A percentile compares a stretch with the other conserved stretches of the same genome.
These are phyloP conservation scores for Hirtodrosophila alboralis DNA, from an alignment of 2,888 invertebrate species.

Conservation along the genomic window DNA sequence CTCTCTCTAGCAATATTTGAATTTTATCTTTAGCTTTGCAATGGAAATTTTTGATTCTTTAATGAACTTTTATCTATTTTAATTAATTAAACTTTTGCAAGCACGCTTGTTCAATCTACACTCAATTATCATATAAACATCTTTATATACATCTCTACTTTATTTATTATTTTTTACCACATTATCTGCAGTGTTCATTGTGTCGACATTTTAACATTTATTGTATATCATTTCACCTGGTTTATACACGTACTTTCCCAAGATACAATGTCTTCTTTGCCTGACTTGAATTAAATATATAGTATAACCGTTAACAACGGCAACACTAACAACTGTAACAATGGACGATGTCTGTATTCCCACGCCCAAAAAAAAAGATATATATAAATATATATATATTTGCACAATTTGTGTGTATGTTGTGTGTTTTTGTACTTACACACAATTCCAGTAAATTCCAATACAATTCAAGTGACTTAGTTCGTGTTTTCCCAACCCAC, in stretches of 20 bases:
- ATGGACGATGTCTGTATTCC: slow-evolving; percentile 51
- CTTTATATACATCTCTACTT: slow-evolving; percentile 11
- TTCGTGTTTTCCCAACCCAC: slow-evolving; percentile 78
- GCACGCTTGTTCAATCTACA: slow-evolving; percentile 42
- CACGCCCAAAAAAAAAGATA: slow-evolving; percentile 59
- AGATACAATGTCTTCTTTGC: slow-evolving; percentile 4
- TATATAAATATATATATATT: slow-evolving; percentile 20
- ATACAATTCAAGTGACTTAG: slow-evolving; percentile 61
- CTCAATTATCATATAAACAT: slow-evolving; percentile 5
- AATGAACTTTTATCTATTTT: no score
- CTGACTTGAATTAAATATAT: slow-evolving; percentile 56
- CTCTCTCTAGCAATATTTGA: no score
- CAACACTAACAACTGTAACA: slow-evolving; percentile 32
- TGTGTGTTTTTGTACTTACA: slow-evolving; percentile 18
- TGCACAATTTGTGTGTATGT: slow-evolving; percentile 41
- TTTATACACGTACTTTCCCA: slow-evolving; percentile 64
- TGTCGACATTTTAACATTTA: slow-evolving; percentile 33
- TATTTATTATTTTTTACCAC: slow-evolving; percentile 9
- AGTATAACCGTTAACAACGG: slow-evolving; percentile 1
- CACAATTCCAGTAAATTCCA: slow-evolving; percentile 60
- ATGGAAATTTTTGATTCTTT: no score
- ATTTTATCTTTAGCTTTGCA: no score
- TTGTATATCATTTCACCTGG: slow-evolving; percentile 53
- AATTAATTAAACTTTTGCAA: no score
- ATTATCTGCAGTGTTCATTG: slow-evolving; percentile 47